phyloP scores from a whole-genome alignment of 2,113 vertebrate species.

The Centrocercus urophasianus region DNA sequence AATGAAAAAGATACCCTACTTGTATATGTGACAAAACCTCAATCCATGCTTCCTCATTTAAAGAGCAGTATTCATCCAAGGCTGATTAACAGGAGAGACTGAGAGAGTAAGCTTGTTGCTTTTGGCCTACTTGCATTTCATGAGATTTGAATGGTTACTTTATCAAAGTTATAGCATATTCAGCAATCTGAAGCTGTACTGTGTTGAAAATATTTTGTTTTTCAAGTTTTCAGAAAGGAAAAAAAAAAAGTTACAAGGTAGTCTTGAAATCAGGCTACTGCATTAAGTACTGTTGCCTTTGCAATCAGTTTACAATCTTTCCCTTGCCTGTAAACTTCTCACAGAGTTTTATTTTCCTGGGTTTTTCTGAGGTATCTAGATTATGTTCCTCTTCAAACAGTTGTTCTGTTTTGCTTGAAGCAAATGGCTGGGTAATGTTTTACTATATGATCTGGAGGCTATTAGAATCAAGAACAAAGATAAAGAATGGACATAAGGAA shows the following conservation, averaged over 20 bases:
- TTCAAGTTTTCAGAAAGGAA: not conserved
- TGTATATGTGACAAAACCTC: not conserved
- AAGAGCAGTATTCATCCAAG: not conserved
- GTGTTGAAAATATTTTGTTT: not conserved
- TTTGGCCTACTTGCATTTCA: not conserved
- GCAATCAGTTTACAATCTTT: not conserved
- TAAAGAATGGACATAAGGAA: not conserved
- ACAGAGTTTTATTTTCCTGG: not conserved
- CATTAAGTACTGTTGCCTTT: not conserved
- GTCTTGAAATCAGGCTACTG: not conserved
- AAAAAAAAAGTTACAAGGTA: not conserved
- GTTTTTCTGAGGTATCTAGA: not conserved
- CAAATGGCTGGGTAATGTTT: not conserved
- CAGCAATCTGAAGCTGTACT: not conserved
- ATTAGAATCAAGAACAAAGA: not conserved
- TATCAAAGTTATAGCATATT: too few relatives aligned
- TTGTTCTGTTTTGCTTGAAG: not conserved
- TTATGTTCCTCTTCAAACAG: not conserved
- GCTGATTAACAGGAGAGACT: not conserved
- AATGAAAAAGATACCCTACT: not conserved
- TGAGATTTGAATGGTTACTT: rapidly evolving
- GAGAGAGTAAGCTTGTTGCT: not conserved
- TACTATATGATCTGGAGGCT: not conserved
- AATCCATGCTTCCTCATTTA: not conserved
- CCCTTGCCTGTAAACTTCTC: not conserved